Base-by-base conservation (phyloP, 1,140 invertebrate genomes). In the fruit fly (Drosophila melanogaster) region DNA sequence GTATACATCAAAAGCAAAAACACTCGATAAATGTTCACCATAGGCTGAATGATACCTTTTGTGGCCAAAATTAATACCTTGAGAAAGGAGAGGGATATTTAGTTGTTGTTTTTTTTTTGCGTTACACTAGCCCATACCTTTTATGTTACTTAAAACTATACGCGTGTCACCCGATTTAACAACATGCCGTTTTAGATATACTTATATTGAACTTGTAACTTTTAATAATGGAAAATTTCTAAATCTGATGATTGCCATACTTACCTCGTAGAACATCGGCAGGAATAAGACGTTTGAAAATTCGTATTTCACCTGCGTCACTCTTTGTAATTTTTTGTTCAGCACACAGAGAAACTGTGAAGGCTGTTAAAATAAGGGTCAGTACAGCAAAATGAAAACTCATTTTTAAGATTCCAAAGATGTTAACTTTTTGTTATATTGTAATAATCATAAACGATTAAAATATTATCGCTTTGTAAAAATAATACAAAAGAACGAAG, bases 201-300 rank as follows among this genome's bases (percentile, higher is more conserved):
- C 30, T 30, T 8, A 30, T 30, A 30, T 30, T 30, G 30, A 3
- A 10, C 30, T 30, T 30, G 8, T 2, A 30, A 0, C 30, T 30
- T 30, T 8, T 30, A 10, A 30, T 8, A 8, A 30, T 1, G 8
- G 3, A 30, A 6, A 26, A 26, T 30, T 30, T 30, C 2, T 8
- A 8, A 30, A 30, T 30, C 8, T 2, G 7, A 8, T 30, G 30
- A 11, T 44, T 19, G 3, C 4, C 17, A 19, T 24, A 90, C 93
- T 92, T 90, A 96, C 96, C 96, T 95, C 96, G 95, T 55, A 97
- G 94, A 38, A 97, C 95, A 92, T 97, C 96, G 81, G 96, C 96
- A 12, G 96, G 96, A 73, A 97, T 97, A 43, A 97, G 92, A 58
- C 96, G 94, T 80, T 95, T 96, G 93, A 94, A 97, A 26, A 95